These are phyloP conservation scores for Drosophila cardini DNA, from an alignment of 1,140 invertebrate genomes.

Conservation along the genomic window DNA sequence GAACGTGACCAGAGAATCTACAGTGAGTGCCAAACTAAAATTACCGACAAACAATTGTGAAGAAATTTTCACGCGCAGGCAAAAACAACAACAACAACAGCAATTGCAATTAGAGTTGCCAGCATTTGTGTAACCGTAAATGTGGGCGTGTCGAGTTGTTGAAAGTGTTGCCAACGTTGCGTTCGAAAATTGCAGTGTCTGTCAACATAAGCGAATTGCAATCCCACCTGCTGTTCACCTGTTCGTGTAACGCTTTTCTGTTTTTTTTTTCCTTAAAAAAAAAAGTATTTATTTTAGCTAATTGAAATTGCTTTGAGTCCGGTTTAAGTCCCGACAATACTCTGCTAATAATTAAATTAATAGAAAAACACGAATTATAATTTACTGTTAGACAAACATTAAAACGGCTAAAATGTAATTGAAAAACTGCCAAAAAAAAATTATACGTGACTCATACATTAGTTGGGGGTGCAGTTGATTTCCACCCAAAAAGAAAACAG, in stretches of 20 bases:
- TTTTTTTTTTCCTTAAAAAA: not conserved
- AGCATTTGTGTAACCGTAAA: conserved; percentile 43
- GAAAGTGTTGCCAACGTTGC: conserved; percentile 28
- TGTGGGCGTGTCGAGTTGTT: conserved; percentile 50
- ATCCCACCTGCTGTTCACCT: conserved; percentile 22
- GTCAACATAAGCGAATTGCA: conserved; percentile 47
- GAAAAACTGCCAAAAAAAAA: conserved; percentile 21
- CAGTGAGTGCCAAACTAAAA: conserved; percentile 33
- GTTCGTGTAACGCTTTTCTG: conserved; percentile 6
- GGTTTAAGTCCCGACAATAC: conserved; percentile 1
- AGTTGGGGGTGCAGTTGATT: conserved; percentile 15
- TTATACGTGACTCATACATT: conserved; percentile 16
- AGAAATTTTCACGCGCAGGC: conserved; percentile 66
- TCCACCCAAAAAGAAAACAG: conserved; percentile 17
- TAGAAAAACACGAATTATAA: conserved; percentile 40
- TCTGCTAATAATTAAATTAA: conserved; percentile 27
- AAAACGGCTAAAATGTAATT: conserved; percentile 32
- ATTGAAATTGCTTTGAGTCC: conserved; percentile 63
- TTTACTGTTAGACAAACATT: conserved; percentile 3
- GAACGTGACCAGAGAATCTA: conserved; percentile 58
- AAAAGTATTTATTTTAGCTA: conserved; percentile 23
- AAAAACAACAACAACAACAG: conserved; percentile 33
- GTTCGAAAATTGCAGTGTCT: conserved; percentile 56
- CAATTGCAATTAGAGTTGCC: conserved; percentile 46
- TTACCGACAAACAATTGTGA: conserved; percentile 55